A percentile compares a stretch with the other conserved stretches of the same genome.
phyloP scores from a whole-genome alignment of 2,888 invertebrate species.

The Drosophila buzzatii region DNA sequence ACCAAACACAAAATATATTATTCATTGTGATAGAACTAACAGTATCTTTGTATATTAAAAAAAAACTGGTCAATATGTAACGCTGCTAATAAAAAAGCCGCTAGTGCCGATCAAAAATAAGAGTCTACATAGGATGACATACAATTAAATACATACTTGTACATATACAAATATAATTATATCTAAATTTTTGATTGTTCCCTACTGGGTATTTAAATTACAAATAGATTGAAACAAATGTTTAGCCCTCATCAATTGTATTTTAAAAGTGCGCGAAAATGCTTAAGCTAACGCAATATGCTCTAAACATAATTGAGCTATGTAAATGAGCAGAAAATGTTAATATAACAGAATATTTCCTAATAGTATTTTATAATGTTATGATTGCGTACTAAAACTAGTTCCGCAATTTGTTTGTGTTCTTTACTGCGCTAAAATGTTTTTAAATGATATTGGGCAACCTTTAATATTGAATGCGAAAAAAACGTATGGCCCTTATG shows the following conservation, averaged over 20 bases:
- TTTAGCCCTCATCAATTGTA: neutral
- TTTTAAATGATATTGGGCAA: conserved; percentile 63
- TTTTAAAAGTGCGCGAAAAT: neutral
- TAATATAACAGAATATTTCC: neutral
- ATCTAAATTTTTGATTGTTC: conserved; percentile 4
- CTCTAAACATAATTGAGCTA: neutral
- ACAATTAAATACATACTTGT: conserved; percentile 40
- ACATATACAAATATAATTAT: conserved; percentile 19
- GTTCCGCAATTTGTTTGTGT: neutral
- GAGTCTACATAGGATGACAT: conserved; percentile 40
- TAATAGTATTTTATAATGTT: neutral
- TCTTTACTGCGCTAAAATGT: conserved; percentile 38
- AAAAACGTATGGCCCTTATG: conserved; percentile 44
- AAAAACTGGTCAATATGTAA: conserved; percentile 25
- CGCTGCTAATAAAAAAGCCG: conserved; percentile 31
- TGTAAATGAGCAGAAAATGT: conserved; percentile 1
- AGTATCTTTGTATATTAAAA: conserved; percentile 71
- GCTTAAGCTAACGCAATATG: conserved; percentile 14
- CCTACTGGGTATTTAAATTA: neutral
- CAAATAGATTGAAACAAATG: neutral
- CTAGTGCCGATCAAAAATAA: conserved; percentile 34
- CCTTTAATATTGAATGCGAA: conserved; percentile 47
- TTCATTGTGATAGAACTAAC: conserved; percentile 75
- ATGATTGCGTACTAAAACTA: neutral
- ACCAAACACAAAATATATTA: conserved; percentile 48